phyloP scores from a whole-genome alignment of 2,113 vertebrate species.

The Nothoprocta pentlandii region DNA sequence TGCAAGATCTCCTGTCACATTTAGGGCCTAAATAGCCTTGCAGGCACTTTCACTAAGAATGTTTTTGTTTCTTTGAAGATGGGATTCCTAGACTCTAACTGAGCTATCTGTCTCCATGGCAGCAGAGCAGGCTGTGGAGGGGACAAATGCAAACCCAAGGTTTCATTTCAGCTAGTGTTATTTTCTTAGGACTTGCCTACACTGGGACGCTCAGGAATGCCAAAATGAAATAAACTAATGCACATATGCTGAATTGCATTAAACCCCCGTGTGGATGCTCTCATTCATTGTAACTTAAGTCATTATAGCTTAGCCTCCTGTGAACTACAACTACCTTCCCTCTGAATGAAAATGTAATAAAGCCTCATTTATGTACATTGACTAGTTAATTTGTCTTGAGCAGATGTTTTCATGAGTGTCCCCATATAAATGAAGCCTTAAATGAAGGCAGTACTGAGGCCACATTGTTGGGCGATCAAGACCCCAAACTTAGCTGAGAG shows the following conservation, averaged over 20 bases:
- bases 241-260: not conserved
- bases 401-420: not conserved
- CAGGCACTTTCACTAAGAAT: conserved; percentile 39
- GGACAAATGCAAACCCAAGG: conserved; percentile 24
- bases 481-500: not conserved
- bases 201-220: not conserved
- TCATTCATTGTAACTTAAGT: not conserved
- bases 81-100: conserved; percentile 47
- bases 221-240: conserved; percentile 13
- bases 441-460: not conserved
- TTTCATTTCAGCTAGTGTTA: conserved; percentile 9
- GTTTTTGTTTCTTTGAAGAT: conserved; percentile 64
- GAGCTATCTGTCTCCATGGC: conserved; percentile 62
- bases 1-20: not conserved
- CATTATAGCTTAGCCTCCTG: not conserved
- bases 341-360: conserved; percentile 9
- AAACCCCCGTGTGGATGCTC: not conserved
- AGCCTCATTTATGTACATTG: fast-evolving
- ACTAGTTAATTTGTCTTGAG: conserved; percentile 22
- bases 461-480: not conserved
- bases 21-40: conserved; percentile 20
- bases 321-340: not conserved
- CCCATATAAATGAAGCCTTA: not conserved
- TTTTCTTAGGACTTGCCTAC: conserved; percentile 34
- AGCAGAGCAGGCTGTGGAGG: conserved; percentile 13